Base-by-base conservation (phyloP, 2,797 vertebrate genomes). In the Uromys caudimaculatus region DNA sequence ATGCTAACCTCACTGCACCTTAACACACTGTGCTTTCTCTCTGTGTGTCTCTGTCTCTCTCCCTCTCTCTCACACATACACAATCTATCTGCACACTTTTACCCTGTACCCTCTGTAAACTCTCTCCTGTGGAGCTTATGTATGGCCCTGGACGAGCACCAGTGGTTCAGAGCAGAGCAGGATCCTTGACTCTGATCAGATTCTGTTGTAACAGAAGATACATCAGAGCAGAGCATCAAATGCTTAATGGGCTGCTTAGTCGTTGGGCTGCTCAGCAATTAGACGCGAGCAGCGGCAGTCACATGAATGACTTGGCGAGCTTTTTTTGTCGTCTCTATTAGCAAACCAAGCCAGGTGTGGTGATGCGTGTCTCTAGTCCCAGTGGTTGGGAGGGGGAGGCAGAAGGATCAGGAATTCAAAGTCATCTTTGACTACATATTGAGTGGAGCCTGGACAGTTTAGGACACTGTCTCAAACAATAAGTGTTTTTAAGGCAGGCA, bases 301-400 rank as follows among this genome's bases (percentile, higher is more conserved):
- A 71, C 64, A 2, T 11, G 77, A 50, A 44, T 54, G 76, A 47
- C 44, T 71, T 54, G 69, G 89, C 60, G 35, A 60, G 69, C 47
- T 21, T 77, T 67, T 96, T 84, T 60, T n/a, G 47, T 91, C 78
- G 76, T 89, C 67, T 47, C 69, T 56, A 77, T 58, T 58, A 73
- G 97, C 47, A 88, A 73, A 78, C 17, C 4, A 35, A 35, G 71
- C 71, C 54, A 35, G 54, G 71, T 58, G 38, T 85, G 60, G 83
- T 23, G 44, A 67, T 14, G 60, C 60, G 12, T n/a, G 60, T 14
- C 82, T 85, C 82, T 50, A n/a, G 29, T 23, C 44, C 60, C 19
- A 67, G 82, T 17, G 7, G 44, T 67, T 50, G 19, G 41, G 41
- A 50, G 5, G 5, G 60, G 41, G 60, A 50, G 60, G 60, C 6